Conservation (phyloP, 2,797 vertebrate species). For the Sebastes steindachneri region DNA sequence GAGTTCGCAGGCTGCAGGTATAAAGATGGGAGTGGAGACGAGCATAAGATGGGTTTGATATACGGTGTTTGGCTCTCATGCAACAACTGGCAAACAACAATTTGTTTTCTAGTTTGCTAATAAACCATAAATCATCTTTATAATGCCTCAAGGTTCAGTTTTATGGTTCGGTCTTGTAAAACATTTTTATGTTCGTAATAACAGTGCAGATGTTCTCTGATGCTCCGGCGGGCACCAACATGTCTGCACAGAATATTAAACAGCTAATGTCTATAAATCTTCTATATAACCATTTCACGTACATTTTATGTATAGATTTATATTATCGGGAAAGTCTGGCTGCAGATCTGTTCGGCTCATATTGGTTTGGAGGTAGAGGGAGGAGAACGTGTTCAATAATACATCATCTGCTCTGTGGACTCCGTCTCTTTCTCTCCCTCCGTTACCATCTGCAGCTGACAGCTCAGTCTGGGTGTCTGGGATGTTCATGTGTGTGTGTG, state of each 20-base stretch:
- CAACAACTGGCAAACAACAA: not conserved
- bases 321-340: not conserved
- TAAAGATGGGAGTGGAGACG: not conserved
- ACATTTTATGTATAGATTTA: not conserved
- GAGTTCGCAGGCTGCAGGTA: slow-evolving; percentile 8
- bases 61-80: not conserved
- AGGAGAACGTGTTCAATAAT: slow-evolving; percentile 38
- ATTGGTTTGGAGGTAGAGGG: not conserved
- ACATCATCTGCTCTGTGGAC: slow-evolving; percentile 21
- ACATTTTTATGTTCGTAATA: not conserved
- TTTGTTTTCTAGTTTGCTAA: not conserved
- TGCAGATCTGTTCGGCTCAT: not conserved
- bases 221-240: not conserved
- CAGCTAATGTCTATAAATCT: not conserved
- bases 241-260: not conserved
- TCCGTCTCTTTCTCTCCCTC: not conserved
- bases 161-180: not conserved
- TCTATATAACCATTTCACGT: not conserved
- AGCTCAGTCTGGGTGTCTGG: slow-evolving; percentile 1
- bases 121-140: not conserved
- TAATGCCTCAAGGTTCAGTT: not conserved
- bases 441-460: slow-evolving; percentile 58
- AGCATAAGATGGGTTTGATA: not conserved
- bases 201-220: not conserved
- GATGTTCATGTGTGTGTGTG: not conserved